phyloP scores from a whole-genome alignment of 2,113 vertebrate species.

The Paramisgurnus dabryanus region DNA sequence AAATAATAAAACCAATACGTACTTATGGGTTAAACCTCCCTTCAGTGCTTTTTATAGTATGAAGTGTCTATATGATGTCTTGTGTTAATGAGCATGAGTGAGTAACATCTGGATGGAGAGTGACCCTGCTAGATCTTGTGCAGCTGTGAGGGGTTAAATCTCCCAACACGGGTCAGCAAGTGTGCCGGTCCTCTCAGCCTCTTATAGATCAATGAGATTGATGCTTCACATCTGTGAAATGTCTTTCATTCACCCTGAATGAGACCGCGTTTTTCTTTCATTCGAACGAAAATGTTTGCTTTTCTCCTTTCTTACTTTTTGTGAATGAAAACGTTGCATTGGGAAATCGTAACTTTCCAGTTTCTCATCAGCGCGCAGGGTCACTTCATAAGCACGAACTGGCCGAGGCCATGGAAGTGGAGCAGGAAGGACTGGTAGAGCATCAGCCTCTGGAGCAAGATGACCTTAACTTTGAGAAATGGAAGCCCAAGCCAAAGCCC shows the following conservation, averaged over 20 bases:
- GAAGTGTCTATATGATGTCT: constrained; percentile 27
- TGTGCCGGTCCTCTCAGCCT: constrained; percentile 57
- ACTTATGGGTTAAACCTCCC: background rate
- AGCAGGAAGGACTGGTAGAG: constrained; percentile 78
- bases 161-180: constrained; percentile 68
- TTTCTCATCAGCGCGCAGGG: constrained; percentile 70
- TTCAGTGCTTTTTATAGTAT: background rate
- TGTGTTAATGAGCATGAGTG: constrained; percentile 64
- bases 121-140: constrained; percentile 68
- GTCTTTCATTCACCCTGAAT: constrained; percentile 1
- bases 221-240: constrained; percentile 3
- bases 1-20: too few relatives aligned
- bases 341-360: constrained; percentile 17
- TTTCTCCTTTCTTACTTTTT: background rate
- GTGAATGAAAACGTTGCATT: background rate
- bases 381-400: constrained; percentile 76
- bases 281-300: background rate
- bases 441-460: constrained; percentile 80
- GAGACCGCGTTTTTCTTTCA: background rate
- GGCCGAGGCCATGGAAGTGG: constrained; percentile 78
- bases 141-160: constrained; percentile 75
- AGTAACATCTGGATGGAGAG: constrained; percentile 72
- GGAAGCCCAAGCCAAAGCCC: constrained; percentile 76
- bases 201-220: constrained; percentile 16
- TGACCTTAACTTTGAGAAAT: constrained; percentile 76